phyloP scores from a whole-genome alignment of 2,888 invertebrate species.

The Lithophane ornitopus region DNA sequence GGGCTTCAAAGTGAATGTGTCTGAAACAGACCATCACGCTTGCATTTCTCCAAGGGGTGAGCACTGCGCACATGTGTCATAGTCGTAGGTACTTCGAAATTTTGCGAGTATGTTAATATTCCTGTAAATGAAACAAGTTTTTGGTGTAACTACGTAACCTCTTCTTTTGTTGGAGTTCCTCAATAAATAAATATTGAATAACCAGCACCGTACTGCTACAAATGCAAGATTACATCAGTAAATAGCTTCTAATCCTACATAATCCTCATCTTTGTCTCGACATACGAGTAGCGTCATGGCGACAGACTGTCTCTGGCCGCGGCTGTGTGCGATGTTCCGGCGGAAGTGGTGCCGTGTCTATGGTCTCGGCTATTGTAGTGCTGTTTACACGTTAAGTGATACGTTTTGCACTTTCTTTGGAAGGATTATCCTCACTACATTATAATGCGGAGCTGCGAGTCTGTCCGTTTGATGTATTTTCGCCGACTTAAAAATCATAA shows the following conservation, averaged over 20 bases:
- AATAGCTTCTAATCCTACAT: constrained; percentile 16
- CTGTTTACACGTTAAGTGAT: constrained; percentile 34
- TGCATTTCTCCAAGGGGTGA: neutral
- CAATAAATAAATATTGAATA: neutral
- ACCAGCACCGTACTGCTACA: neutral
- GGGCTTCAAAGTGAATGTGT: neutral
- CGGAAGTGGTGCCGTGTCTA: constrained; percentile 30
- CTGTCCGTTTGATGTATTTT: constrained; percentile 1
- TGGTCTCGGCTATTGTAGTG: constrained; percentile 16
- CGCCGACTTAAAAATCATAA: neutral
- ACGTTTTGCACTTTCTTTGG: constrained; percentile 14
- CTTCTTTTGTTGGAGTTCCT: neutral
- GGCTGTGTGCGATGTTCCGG: neutral
- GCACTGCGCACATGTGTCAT: neutral
- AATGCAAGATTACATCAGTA: constrained; percentile 8
- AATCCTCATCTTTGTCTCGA: constrained; percentile 11
- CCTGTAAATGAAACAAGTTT: neutral
- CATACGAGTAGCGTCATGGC: neutral
- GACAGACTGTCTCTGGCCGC: constrained; percentile 1
- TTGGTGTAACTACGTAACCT: neutral
- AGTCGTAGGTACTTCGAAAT: neutral
- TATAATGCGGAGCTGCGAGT: neutral
- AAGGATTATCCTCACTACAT: constrained; percentile 10
- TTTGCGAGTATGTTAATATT: neutral
- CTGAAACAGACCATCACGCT: neutral